phyloP scores from a whole-genome alignment of 2,888 invertebrate species.

The Stenurella melanura region DNA sequence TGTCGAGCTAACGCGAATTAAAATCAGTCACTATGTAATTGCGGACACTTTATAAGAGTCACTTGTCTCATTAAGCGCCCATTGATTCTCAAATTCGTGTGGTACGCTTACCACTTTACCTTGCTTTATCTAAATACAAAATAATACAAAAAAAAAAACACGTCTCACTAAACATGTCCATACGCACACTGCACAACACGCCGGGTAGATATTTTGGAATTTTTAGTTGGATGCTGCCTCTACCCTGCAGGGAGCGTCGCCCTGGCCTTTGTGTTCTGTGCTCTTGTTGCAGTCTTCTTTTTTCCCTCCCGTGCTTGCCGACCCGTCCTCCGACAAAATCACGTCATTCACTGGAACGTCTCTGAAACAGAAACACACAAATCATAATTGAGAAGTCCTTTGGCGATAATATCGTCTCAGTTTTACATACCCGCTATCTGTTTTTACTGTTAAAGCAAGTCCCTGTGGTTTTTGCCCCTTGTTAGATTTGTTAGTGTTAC shows the following conservation, averaged over 20 bases:
- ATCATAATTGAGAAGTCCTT: conserved; percentile 2
- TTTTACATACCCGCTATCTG: conserved; percentile 68
- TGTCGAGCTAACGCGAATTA: conserved; percentile 61
- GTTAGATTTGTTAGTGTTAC: conserved; percentile 68
- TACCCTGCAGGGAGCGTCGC: conserved; percentile 67
- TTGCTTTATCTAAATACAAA: conserved; percentile 28
- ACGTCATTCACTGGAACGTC: conserved; percentile 70
- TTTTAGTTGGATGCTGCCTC: conserved; percentile 42
- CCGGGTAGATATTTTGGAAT: conserved; percentile 26
- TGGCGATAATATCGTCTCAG: not conserved
- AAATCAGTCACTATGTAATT: conserved; percentile 53
- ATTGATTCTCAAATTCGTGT: not conserved
- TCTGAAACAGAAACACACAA: conserved; percentile 60
- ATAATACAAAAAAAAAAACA: conserved; percentile 24
- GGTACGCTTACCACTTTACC: conserved; percentile 21
- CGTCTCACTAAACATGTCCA: conserved; percentile 20
- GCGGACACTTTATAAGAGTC: conserved; percentile 26
- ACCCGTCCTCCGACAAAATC: conserved; percentile 62
- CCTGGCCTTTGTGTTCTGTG: conserved; percentile 71
- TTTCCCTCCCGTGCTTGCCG: conserved; percentile 58
- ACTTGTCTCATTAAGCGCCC: conserved; percentile 23
- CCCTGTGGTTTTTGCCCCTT: conserved; percentile 65
- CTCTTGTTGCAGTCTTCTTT: conserved; percentile 66
- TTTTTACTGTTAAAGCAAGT: conserved; percentile 69
- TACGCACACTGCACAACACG: conserved; percentile 31